Evolutionary conservation across 2,113 vertebrate species (phyloP).

Genomic region (Psilopsiagon aurifrons): DNA sequence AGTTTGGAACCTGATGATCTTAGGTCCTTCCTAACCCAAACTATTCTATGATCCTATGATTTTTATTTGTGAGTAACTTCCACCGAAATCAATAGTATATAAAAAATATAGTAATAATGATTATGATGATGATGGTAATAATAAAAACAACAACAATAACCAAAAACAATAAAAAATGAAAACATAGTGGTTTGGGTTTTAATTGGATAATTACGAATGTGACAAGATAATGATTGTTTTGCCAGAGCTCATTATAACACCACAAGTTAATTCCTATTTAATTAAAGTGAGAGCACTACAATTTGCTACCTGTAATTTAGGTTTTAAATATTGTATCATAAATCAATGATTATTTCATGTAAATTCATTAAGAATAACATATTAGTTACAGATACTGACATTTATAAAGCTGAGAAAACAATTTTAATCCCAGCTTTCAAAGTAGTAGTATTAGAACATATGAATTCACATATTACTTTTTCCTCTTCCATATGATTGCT

Average conservation of each 20-base stretch:
- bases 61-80: background rate
- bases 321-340: background rate
- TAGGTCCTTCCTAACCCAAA: background rate
- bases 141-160: background rate
- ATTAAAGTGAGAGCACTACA: background rate
- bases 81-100: background rate
- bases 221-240: background rate
- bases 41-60: background rate
- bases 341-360: background rate
- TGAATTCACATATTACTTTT: background rate
- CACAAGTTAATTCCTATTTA: slow-evolving; percentile 8
- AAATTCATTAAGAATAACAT: background rate
- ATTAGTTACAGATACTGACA: background rate
- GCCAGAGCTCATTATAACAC: background rate
- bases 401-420: background rate
- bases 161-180: background rate
- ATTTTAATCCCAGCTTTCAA: background rate
- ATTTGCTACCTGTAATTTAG: background rate
- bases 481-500: background rate
- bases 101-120: background rate
- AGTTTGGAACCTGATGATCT: background rate
- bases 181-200: background rate
- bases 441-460: background rate
- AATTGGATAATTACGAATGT: background rate
- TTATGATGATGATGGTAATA: background rate